A percentile compares a stretch with the other conserved stretches of the same genome.
Evolutionary conservation across 92 coral and sea anemone species (phyloP).

Genomic region (Palythoa grandiflora): DNA sequence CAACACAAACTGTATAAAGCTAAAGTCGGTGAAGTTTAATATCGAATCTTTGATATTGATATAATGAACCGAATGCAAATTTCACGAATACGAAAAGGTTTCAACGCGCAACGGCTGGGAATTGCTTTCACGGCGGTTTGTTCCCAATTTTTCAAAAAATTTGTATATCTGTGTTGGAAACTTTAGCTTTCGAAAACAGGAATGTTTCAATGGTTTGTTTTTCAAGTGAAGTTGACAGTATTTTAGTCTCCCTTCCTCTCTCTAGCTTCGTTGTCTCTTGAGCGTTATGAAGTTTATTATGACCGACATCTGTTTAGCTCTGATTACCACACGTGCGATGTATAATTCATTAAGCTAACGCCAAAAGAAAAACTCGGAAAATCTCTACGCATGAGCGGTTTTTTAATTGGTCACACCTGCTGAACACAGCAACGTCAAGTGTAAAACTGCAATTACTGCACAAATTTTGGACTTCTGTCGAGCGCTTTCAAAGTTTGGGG

Average conservation of each 20-base stretch:
- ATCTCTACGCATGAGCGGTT: slow-evolving; percentile 73
- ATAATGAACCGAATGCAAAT: slow-evolving; percentile 42
- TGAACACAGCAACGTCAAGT: slow-evolving; percentile 80
- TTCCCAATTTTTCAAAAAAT: neutral
- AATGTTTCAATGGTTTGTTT: neutral
- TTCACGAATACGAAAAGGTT: neutral
- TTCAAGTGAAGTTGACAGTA: slow-evolving; percentile 8
- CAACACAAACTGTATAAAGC: neutral
- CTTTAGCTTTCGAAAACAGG: neutral
- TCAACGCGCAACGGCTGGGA: slow-evolving; percentile 1
- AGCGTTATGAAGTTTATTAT: slow-evolving; percentile 64
- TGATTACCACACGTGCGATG: slow-evolving; percentile 72
- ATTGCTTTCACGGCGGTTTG: neutral
- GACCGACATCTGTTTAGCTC: slow-evolving; percentile 78
- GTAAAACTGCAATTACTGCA: slow-evolving; percentile 22
- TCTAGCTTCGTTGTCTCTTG: slow-evolving; percentile 10
- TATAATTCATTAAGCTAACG: slow-evolving; percentile 69
- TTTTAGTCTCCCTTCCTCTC: neutral
- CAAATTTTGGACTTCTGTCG: neutral
- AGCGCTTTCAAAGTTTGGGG: slow-evolving; percentile 5
- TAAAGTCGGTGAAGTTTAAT: slow-evolving; percentile 27
- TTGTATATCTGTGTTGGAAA: neutral
- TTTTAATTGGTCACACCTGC: slow-evolving; percentile 82
- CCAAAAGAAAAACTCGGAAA: slow-evolving; percentile 15
- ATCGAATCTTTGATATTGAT: slow-evolving; percentile 26